Conservation (phyloP, 2,888 invertebrate species). For the Harpalus rubripes region DNA sequence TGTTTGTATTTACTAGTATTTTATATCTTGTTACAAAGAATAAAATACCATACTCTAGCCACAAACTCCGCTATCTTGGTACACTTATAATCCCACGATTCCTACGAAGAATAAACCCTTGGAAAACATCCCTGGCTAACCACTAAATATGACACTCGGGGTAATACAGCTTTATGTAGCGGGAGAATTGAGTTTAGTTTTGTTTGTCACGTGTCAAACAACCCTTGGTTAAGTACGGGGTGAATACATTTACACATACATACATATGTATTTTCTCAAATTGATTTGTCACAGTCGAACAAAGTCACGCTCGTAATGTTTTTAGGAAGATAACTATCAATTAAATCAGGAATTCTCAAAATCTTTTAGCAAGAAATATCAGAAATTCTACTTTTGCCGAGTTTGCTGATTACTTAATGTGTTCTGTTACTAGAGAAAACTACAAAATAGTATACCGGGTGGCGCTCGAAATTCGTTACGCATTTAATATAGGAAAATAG, state of each 20-base stretch:
- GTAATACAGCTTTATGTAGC: slow-evolving; percentile 27
- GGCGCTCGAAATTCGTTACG: no score
- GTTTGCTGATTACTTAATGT: no score
- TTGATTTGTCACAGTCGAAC: slow-evolving; percentile 78
- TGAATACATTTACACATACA: slow-evolving; percentile 76
- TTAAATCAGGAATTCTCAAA: slow-evolving; percentile 72
- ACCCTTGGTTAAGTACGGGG: slow-evolving; percentile 70
- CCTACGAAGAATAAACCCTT: slow-evolving; percentile 20
- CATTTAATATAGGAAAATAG: no score
- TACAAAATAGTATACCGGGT: no score
- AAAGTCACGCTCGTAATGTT: slow-evolving; percentile 76
- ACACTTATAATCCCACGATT: neutral
- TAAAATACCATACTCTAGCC: neutral
- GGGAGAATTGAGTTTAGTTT: slow-evolving; percentile 38
- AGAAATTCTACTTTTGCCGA: no score
- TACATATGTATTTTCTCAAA: slow-evolving; percentile 79
- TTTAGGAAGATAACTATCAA: slow-evolving; percentile 76
- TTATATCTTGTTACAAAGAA: neutral
- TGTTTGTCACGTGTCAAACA: slow-evolving; percentile 42
- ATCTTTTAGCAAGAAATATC: neutral
- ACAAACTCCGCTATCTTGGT: slow-evolving; percentile 11
- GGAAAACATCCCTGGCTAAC: slow-evolving; percentile 57
- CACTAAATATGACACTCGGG: slow-evolving; percentile 29
- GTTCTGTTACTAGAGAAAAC: no score
- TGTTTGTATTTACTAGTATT: neutral